These are phyloP conservation scores for Netelia virgata DNA, from an alignment of 2,888 invertebrate species.

Conservation along the genomic window DNA sequence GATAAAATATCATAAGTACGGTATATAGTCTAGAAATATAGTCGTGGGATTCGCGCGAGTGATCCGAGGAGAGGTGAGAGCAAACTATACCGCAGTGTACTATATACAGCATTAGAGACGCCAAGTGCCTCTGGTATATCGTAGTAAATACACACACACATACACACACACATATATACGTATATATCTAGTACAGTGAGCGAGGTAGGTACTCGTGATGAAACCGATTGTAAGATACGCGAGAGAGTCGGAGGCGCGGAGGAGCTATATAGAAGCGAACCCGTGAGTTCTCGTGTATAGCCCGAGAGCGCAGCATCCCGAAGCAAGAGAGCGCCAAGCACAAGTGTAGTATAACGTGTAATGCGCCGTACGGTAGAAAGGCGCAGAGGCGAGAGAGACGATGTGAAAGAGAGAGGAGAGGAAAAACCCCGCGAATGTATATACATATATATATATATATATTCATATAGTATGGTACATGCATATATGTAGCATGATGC, in stretches of 20 bases:
- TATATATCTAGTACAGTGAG: slow-evolving; percentile 9
- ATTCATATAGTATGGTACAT: slow-evolving; percentile 9
- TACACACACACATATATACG: not conserved
- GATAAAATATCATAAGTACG: slow-evolving; percentile 58
- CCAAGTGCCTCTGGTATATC: slow-evolving; percentile 50
- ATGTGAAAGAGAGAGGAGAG: slow-evolving; percentile 32
- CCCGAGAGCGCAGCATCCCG: slow-evolving; percentile 73
- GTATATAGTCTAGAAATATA: slow-evolving; percentile 68
- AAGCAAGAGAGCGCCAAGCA: slow-evolving; percentile 69
- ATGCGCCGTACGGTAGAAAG: slow-evolving; percentile 77
- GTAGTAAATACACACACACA: not conserved
- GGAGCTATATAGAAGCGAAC: slow-evolving; percentile 47
- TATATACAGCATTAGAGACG: slow-evolving; percentile 61
- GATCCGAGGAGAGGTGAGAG: slow-evolving; percentile 68
- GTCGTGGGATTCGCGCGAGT: slow-evolving; percentile 68
- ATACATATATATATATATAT: slow-evolving; percentile 6
- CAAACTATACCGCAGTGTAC: slow-evolving; percentile 51
- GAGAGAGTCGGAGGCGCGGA: slow-evolving; percentile 62
- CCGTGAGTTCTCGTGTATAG: slow-evolving; percentile 49
- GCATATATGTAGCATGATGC: slow-evolving; percentile 36
- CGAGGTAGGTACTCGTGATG: slow-evolving; percentile 75
- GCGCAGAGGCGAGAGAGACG: slow-evolving; percentile 63
- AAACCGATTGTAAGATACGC: slow-evolving; percentile 78
- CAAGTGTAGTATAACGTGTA: slow-evolving; percentile 79
- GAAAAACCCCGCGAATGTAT: slow-evolving; percentile 28